Percentiles rank a stretch among this genome's conserved stretches.
Conservation (phyloP, 2,888 invertebrate genomes). For the Amaurobius ferox region DNA sequence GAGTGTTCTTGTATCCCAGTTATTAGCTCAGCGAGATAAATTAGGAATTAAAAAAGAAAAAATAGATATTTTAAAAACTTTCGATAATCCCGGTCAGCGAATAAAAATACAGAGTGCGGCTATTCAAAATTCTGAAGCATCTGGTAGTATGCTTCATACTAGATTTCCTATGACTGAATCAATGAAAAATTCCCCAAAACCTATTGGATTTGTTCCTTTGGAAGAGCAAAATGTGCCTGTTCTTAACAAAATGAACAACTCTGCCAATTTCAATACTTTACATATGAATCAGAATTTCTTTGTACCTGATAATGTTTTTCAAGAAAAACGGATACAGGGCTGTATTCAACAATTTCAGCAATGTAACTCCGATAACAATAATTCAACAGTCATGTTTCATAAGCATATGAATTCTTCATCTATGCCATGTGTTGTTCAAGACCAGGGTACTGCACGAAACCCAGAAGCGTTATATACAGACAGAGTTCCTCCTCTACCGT, state of each 20-base stretch:
- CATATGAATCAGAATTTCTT: slow-evolving; percentile 60
- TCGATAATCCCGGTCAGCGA: slow-evolving; percentile 23
- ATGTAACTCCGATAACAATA: slow-evolving; percentile 36
- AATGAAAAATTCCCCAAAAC: slow-evolving; percentile 44
- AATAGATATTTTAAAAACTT: slow-evolving; percentile 34
- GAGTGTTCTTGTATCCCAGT: slow-evolving; percentile 76
- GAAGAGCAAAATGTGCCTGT: slow-evolving; percentile 64
- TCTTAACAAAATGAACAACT: slow-evolving; percentile 45
- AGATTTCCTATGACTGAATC: slow-evolving; percentile 21
- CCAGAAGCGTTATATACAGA: slow-evolving; percentile 52
- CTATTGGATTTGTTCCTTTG: slow-evolving; percentile 47
- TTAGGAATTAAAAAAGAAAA: slow-evolving; percentile 65
- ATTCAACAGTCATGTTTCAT: slow-evolving; percentile 58
- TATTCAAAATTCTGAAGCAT: slow-evolving; percentile 21
- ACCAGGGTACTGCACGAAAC: slow-evolving; percentile 32
- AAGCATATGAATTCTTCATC: slow-evolving; percentile 50
- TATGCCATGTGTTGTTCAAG: slow-evolving; percentile 50
- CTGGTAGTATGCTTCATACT: neutral
- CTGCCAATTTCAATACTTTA: slow-evolving; percentile 37
- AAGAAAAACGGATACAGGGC: slow-evolving; percentile 56
- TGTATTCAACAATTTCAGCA: slow-evolving; percentile 64
- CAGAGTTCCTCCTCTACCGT: slow-evolving; percentile 54
- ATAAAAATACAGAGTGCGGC: slow-evolving; percentile 35
- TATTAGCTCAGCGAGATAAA: slow-evolving; percentile 76
- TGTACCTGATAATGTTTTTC: slow-evolving; percentile 66